Base-by-base conservation (phyloP, 2,888 invertebrate species). In the Andrena dorsata region DNA sequence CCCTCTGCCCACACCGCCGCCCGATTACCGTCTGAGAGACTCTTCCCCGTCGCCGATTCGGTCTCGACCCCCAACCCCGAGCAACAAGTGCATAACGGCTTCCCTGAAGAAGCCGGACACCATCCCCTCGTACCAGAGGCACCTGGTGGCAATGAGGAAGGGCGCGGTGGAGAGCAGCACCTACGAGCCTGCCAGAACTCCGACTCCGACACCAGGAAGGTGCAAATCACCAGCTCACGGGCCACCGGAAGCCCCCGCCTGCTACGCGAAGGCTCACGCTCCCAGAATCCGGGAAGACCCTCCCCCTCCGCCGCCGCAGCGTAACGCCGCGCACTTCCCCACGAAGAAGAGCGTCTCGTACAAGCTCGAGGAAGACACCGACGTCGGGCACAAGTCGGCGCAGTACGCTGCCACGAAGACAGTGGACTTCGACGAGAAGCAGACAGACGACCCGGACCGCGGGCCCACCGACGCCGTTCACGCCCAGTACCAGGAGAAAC, bases 81-180 rank as follows among this genome's bases (percentile, higher is more conserved):
- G 96, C 90, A 89, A 88, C 66, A 91, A 90, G 66, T 82, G 88
- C 0, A 78, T 90, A 5, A 88, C 90, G 2, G 90, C 91, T 2
- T 92, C 93, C 2, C 85, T 94, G 10, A 97, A 97, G 91, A 96
- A 96, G 93, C 96, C 97, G 32, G 96, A 97, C 1, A 96, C 97
- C 68, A 96, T 98, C 86, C 97, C 97, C 8, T 96, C 96, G 89
- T 98, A 98, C 92, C 97, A 98, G 94, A 96, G 96, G 93, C 96
- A 97, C 93, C 94, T 97, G 86, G 96, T 97, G 47, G 95, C 96
- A n/a, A 96, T 92, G 82, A 89, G 89, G 32, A 92, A 90, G 2
- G 88, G 86, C 0, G 91, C 93, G 0, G 85, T 93, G 0, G 92
- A 93, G 6, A 82, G 88, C 32, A 90, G 91, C 6, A 80, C 90